phyloP scores from a whole-genome alignment of 2,797 vertebrate species.

The Fistularia tabacaria region DNA sequence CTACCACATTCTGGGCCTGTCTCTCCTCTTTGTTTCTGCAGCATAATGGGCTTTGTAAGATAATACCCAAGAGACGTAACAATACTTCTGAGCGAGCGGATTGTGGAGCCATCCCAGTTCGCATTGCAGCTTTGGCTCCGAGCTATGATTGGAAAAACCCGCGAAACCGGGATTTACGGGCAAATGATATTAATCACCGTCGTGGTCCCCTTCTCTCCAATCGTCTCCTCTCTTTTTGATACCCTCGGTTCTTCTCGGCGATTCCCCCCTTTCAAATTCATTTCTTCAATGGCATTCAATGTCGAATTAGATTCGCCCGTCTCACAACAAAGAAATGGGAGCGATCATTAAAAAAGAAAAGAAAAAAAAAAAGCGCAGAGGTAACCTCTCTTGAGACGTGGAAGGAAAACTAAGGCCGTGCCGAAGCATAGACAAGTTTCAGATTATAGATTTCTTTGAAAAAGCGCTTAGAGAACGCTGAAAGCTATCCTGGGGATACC shows the following conservation, averaged over 20 bases:
- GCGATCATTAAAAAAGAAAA: too few relatives aligned
- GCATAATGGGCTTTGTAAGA: slow-evolving; percentile 78
- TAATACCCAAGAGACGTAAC: slow-evolving; percentile 74
- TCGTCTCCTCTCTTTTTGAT: slow-evolving; percentile 36
- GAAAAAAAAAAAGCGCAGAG: too few relatives aligned
- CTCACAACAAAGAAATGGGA: too few relatives aligned
- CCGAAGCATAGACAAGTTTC: too few relatives aligned
- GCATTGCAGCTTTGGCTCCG: slow-evolving; percentile 45
- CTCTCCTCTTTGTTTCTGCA: slow-evolving; percentile 66
- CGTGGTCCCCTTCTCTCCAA: slow-evolving; percentile 39
- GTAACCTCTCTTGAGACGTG: too few relatives aligned
- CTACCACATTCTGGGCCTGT: slow-evolving; percentile 39
- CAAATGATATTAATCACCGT: slow-evolving; percentile 62
- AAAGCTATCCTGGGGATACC: too few relatives aligned
- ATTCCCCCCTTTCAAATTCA: slow-evolving; percentile 28
- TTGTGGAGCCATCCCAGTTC: slow-evolving; percentile 69
- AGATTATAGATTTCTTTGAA: too few relatives aligned
- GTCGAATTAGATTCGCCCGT: too few relatives aligned
- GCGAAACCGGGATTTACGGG: slow-evolving; percentile 58
- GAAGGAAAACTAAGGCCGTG: too few relatives aligned
- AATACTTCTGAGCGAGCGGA: slow-evolving; percentile 67
- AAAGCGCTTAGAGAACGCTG: too few relatives aligned
- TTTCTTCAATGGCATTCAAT: slow-evolving; percentile 22
- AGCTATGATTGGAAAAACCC: slow-evolving; percentile 59
- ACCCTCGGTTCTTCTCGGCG: slow-evolving; percentile 29